These are phyloP conservation scores for Sceloporus tristichus DNA, from an alignment of 2,113 vertebrate genomes.

Conservation along the genomic window DNA sequence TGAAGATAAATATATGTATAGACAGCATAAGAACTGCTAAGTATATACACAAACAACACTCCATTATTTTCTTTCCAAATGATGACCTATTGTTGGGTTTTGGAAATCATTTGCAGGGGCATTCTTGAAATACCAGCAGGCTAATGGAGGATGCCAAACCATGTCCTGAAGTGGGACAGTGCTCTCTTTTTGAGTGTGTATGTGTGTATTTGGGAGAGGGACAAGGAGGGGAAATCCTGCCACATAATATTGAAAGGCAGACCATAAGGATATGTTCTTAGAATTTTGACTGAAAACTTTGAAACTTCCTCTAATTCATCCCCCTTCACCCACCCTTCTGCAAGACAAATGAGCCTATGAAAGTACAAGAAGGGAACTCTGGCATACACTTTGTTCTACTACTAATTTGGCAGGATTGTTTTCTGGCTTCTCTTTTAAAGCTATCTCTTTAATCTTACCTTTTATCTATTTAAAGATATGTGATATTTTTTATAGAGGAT, in stretches of 20 bases:
- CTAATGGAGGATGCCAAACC: not conserved
- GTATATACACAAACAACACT: not conserved
- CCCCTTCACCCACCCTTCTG: too few species aligned
- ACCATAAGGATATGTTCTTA: not conserved
- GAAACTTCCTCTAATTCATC: too few species aligned
- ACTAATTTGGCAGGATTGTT: not conserved
- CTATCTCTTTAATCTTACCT: not conserved
- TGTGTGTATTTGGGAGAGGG: too few species aligned
- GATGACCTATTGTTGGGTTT: not conserved
- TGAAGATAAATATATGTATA: not conserved
- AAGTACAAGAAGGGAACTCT: not conserved
- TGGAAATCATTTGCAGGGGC: not conserved
- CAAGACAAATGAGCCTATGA: not conserved
- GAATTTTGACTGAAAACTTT: not conserved
- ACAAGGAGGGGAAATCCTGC: too few species aligned
- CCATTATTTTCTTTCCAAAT: conserved; percentile 1
- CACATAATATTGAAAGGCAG: not conserved
- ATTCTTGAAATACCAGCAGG: not conserved
- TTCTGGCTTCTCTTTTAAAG: not conserved
- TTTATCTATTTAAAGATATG: not conserved
- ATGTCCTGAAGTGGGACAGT: too few species aligned
- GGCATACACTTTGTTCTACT: not conserved
- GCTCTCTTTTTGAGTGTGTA: too few species aligned
- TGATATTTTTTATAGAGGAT: not conserved
- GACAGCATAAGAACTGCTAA: not conserved